Evolutionary conservation across 1,140 invertebrate genomes (phyloP), one percentile per base, ranked within the genome.

Genomic region (Zaprionus africanus): DNA sequence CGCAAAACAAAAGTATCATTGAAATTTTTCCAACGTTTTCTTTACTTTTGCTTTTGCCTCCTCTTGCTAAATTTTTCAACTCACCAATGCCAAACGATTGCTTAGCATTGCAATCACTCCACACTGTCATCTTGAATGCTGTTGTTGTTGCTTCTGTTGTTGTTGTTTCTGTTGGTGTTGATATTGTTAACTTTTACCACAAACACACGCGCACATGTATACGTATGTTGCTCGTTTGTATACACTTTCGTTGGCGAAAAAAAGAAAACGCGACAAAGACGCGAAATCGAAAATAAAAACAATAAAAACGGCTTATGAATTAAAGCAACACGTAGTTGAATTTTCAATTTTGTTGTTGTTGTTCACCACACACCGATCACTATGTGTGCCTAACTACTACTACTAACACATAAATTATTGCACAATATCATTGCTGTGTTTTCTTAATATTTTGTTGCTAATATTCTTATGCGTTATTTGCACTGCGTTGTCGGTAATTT

Each of bases 31-130:
- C 13, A 51, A 24, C 34, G 17, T 75, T 63, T 65, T 34, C n/a
- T 49, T 58, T 28, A 31, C n/a, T 54, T 54, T 67, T 63, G 28
- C 31, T 46, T 46, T 57, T 72, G 12, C 58, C 24, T 41, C 46
- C 60, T 41, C 13, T 19, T 56, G 51, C 69, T 38, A 61, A 72
- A 65, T 51, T 66, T 46, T 24, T 56, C 15, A 46, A 92, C 90
- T 90, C 57, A 92, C 90, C 90, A 92, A 92, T 92, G 83, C 90
- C 90, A 76, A 90, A 92, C 70, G 84, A 82, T 57, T 88, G 90
- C 78, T 90, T 92, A 77, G 76, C 82, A 81, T 85, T 92, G 75
- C 90, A 91, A 66, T 90, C 90, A 51, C 76, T 92, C 90, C 90
- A 92, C 74, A 82, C 90, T 75, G 79, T 65, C 82, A 79, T 91